These are phyloP conservation scores for Pteropus alecto DNA, from an alignment of 2,113 vertebrate genomes.

Conservation along the genomic window DNA sequence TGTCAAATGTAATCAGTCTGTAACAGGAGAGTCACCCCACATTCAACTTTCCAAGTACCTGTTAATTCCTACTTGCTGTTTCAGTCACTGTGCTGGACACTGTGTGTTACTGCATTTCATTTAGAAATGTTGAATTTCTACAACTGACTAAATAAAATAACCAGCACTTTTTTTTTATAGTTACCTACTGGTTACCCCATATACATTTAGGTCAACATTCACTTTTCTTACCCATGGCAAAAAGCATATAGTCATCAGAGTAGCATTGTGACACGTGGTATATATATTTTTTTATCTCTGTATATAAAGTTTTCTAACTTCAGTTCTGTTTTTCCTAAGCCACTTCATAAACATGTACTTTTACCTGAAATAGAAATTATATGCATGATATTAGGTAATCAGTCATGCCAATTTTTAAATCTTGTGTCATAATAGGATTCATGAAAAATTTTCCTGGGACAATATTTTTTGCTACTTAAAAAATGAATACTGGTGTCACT, in stretches of 20 bases:
- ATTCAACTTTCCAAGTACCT: neutral
- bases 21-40: neutral
- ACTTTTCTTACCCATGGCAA: neutral
- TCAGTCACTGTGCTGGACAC: neutral
- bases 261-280: neutral
- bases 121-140: neutral
- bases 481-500: neutral
- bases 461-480: neutral
- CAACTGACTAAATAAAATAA: neutral
- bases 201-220: neutral
- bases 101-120: neutral
- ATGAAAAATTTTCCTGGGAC: neutral
- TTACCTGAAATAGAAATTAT: neutral
- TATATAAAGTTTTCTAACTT: neutral
- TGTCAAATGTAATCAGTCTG: neutral
- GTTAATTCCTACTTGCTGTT: neutral
- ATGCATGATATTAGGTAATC: neutral
- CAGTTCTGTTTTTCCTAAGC: neutral
- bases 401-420: neutral
- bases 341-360: neutral
- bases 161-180: neutral
- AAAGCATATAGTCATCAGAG: neutral
- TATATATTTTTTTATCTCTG: neutral
- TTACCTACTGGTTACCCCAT: neutral
- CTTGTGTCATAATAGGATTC: neutral